phyloP scores from a whole-genome alignment of 2,797 vertebrate species.

The Sebastes taczanowskii region DNA sequence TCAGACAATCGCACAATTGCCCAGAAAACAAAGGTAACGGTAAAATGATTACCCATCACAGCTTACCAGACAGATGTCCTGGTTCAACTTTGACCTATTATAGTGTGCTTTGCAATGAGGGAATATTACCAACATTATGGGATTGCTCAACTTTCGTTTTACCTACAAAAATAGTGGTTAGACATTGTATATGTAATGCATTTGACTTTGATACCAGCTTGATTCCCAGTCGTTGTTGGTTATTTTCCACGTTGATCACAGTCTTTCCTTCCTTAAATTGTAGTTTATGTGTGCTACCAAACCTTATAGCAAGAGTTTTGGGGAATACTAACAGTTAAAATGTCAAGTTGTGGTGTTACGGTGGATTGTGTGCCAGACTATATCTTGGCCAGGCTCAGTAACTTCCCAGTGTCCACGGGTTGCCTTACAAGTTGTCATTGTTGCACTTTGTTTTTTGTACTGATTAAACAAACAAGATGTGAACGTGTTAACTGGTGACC shows the following conservation, averaged over 20 bases:
- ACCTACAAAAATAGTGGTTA: not conserved
- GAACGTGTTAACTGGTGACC: not conserved
- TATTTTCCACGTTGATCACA: not conserved
- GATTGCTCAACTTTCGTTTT: not conserved
- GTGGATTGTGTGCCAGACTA: not conserved
- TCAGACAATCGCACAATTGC: not conserved
- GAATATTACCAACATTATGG: not conserved
- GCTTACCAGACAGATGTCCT: not conserved
- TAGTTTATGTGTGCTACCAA: not conserved
- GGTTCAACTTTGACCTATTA: not conserved
- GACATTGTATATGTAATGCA: not conserved
- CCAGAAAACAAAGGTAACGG: not conserved
- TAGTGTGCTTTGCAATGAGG: not conserved
- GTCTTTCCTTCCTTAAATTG: not conserved
- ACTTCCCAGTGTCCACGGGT: not conserved
- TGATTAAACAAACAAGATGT: not conserved
- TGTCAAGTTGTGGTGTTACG: accelerated
- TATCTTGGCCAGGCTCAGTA: not conserved
- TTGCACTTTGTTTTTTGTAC: not conserved
- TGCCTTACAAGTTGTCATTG: not conserved
- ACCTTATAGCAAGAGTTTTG: not conserved
- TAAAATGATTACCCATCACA: not conserved
- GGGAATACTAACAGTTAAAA: not conserved
- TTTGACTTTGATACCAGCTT: not conserved
- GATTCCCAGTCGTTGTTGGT: not conserved